Conservation (phyloP, 2,797 vertebrate genomes). For the Myripristis jacobus region DNA sequence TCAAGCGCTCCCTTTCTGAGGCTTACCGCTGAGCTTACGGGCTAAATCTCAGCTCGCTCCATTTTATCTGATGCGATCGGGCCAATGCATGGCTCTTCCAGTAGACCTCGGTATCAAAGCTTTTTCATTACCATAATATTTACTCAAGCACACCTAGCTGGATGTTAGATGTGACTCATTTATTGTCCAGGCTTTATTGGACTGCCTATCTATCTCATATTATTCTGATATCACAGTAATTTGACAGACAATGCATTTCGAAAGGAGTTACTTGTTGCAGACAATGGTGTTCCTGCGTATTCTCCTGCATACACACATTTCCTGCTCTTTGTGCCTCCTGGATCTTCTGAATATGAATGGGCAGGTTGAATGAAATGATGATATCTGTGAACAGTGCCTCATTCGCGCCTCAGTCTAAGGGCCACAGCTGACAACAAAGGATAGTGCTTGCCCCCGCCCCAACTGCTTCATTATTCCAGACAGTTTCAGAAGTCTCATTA, state of each 20-base stretch:
- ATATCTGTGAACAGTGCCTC: conserved; percentile 68
- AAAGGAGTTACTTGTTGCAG: conserved; percentile 50
- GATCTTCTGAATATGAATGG: conserved; percentile 71
- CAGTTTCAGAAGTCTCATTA: conserved; percentile 71
- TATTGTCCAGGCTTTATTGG: conserved; percentile 70
- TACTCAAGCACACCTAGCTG: conserved; percentile 46
- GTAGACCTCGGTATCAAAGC: conserved; percentile 30
- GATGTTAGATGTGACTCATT: conserved; percentile 56
- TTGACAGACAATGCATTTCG: conserved; percentile 56
- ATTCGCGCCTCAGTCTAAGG: conserved; percentile 60
- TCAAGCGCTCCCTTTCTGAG: conserved; percentile 42
- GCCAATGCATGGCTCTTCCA: conserved; percentile 21
- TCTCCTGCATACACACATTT: conserved; percentile 50
- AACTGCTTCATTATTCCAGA: conserved; percentile 70
- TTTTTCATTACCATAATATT: conserved; percentile 58
- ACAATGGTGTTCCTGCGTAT: conserved; percentile 59
- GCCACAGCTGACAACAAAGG: conserved; percentile 63
- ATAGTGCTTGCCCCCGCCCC: conserved; percentile 27
- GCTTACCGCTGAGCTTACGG: conserved; percentile 46
- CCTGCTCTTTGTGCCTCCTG: conserved; percentile 45
- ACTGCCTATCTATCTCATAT: conserved; percentile 67
- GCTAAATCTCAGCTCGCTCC: conserved; percentile 19
- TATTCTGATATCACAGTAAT: conserved; percentile 59
- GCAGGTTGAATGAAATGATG: conserved; percentile 80
- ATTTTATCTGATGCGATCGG: conserved; percentile 48